phyloP scores from a whole-genome alignment of 2,888 invertebrate species.

The Mactromeris polynyma region DNA sequence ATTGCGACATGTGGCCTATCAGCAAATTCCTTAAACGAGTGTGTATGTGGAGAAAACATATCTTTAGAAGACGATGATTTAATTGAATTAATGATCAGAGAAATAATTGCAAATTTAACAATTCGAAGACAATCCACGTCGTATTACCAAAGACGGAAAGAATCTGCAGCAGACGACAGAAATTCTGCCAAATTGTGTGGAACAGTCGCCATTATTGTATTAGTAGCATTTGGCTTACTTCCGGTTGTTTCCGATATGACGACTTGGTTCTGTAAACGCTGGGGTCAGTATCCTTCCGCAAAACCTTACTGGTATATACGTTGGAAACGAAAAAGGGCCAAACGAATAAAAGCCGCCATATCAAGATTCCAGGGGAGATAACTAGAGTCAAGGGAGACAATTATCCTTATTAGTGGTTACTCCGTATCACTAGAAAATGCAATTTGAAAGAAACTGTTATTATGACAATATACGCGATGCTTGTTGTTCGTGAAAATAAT shows the following conservation, averaged over 20 bases:
- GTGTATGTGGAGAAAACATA: neutral
- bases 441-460: too few species aligned
- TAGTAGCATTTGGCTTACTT: neutral
- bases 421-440: too few species aligned
- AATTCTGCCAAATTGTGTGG: neutral
- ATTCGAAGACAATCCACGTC: neutral
- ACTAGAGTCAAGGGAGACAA: neutral
- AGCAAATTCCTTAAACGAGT: neutral
- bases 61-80: neutral
- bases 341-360: neutral
- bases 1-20: neutral
- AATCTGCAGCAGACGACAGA: slow-evolving; percentile 1
- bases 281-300: neutral
- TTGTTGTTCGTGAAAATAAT: too few species aligned
- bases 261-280: neutral
- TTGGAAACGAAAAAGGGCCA: neutral
- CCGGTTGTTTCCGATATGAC: slow-evolving; percentile 6
- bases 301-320: slow-evolving; percentile 3
- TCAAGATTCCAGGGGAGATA: neutral
- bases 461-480: too few species aligned
- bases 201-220: neutral
- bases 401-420: too few species aligned
- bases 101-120: neutral
- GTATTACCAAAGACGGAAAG: neutral
- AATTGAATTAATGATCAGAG: neutral